Evolutionary conservation across 2,113 vertebrate genomes (phyloP), one percentile per base, ranked within the genome.

Genomic region (Paradisaea rubra): DNA sequence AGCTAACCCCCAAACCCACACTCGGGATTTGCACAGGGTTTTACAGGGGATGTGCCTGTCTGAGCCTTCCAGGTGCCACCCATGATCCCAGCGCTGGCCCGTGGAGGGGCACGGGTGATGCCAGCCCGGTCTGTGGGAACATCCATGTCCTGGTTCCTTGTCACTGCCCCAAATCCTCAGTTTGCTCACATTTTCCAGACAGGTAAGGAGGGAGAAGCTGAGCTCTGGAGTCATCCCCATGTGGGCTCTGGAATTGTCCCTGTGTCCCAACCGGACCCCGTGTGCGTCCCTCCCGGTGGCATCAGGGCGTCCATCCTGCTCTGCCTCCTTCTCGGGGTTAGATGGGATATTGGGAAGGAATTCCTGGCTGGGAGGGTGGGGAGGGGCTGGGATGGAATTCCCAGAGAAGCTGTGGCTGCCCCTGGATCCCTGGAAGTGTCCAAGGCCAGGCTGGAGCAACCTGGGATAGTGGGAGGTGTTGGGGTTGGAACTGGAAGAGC

Each of bases 261-360:
- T 7, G 42, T 35, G 63, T 27, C 69, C 49, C 37, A 13, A 10
- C 31, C 0, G 1, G 35, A n/a, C 33, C 30, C 81, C 4, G 0
- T 2, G 10, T 1, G 3, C 7, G 3, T 57, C 30, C n/a, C 25
- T 35, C 3, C 12, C 0, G 0, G 2, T n/a, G n/a, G 15, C 44
- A 45, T 8, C 3, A 0, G 33, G 13, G 19, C 4, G 23, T 64
- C n/a, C 68, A 15, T 39, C 72, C 61, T 41, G 28, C 71, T 82
- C 65, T 69, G 76, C 41, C 41, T 59, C 70, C 31, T 35, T 7
- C 18, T 4, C 8, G 3, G 76, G 25, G 6, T 11, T 37, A 19
- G 13, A 18, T 31, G 33, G 33, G 20, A 39, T 37, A 16, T 23
- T 9, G 42, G 42, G 42, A 37, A 33, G 27, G 16, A 31, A 56